Evolutionary conservation across 1,140 invertebrate species (phyloP).

Genomic region (Limonius californicus): DNA sequence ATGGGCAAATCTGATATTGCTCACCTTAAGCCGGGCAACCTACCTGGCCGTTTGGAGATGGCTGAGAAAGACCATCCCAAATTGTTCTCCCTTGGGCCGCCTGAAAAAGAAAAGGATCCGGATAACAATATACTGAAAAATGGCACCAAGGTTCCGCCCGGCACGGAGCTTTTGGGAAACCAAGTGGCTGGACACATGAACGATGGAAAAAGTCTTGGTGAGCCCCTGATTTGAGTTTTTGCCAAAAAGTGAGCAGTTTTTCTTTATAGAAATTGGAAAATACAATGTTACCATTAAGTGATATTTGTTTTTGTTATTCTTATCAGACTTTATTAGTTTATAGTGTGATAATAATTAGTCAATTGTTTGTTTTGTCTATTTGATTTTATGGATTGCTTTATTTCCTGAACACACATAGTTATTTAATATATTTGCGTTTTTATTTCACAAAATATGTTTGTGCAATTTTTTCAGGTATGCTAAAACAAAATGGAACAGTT

Average conservation of each 20-base stretch:
- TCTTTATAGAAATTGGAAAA: too few relatives aligned
- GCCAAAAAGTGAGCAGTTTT: too few relatives aligned
- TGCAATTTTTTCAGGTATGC: conserved; percentile 56
- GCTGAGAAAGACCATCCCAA: background rate
- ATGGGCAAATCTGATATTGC: conserved; percentile 4
- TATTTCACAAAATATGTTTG: conserved; percentile 5
- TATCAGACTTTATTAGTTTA: too few relatives aligned
- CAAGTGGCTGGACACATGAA: conserved; percentile 69
- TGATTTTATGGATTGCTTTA: too few relatives aligned
- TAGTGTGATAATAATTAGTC: too few relatives aligned
- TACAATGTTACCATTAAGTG: too few relatives aligned
- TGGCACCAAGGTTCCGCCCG: conserved; percentile 20
- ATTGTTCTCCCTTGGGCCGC: background rate
- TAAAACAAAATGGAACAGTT: conserved; percentile 61
- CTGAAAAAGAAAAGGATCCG: background rate
- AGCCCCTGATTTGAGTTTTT: conserved; percentile 21
- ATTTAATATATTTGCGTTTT: too few relatives aligned
- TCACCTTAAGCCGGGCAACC: background rate
- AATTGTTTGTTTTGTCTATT: too few relatives aligned
- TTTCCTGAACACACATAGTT: too few relatives aligned
- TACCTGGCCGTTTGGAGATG: background rate
- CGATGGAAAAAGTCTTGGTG: conserved; percentile 48
- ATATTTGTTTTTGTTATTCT: too few relatives aligned
- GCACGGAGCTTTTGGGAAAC: conserved; percentile 48
- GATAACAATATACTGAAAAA: background rate